Evolutionary conservation across 2,113 vertebrate species (phyloP), one percentile per base, ranked within the genome.

Genomic region (Octodon degus): DNA sequence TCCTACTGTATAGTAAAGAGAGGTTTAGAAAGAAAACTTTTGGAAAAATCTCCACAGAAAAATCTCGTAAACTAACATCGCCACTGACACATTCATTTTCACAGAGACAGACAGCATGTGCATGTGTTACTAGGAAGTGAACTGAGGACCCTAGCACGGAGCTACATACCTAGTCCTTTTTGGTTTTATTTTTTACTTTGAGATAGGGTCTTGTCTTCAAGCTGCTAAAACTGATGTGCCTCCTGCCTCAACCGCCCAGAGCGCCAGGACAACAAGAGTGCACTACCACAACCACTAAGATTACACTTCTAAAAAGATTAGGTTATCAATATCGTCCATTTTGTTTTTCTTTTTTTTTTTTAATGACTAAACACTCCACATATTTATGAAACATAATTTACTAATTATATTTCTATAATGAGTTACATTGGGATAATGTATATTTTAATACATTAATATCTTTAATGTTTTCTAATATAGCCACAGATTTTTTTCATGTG

Each of bases 401-500:
- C n/a, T 81, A 91, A 19, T 47, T 53, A 84, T 22, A 88, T 30
- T 82, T 85, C 50, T 65, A 86, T 43, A 87, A 60, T 70, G 65
- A 82, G 76, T 76, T 86, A 89, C 11, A 76, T 77, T 80, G 37
- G 58, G 4, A 24, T 67, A 63, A 93, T 60, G 2, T 53, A 87
- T 24, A 93, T 81, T 91, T 89, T 80, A 93, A 55, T 40, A 84
- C 47, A 63, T 16, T 50, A 74, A 91, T 32, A 55, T 70, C 19
- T 87, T 88, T 84, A 88, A 40, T 74, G 50, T 58, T 87, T 90
- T 83, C 70, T 60, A 93, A 77, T 65, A 77, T 55, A 7, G 68
- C 17, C 84, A 96, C 27, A 86, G 30, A 55, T 82, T 93, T 87
- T 87, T 94, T 89, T 24, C 58, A 77, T 58, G 40, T 93, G 65